Percentiles rank a stretch among this genome's conserved stretches.
These are phyloP conservation scores for Uloborus diversus DNA, from an alignment of 1,140 invertebrate genomes.

Conservation along the genomic window DNA sequence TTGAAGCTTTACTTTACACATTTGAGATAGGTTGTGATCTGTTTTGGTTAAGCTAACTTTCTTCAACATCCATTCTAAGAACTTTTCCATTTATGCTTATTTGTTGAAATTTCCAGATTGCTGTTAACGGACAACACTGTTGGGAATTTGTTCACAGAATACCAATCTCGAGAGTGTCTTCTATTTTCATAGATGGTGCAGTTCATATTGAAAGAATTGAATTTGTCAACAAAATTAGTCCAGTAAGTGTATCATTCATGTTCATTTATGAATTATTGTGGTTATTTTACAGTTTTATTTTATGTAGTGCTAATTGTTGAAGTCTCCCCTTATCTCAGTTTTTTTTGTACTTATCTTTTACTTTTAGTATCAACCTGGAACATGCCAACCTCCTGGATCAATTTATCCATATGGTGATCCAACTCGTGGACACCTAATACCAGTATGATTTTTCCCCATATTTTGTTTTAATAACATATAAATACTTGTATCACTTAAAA, in stretches of 20 bases:
- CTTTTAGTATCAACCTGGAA: not conserved
- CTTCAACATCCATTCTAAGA: no score
- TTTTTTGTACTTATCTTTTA: not conserved
- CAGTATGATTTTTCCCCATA: conserved; percentile 5
- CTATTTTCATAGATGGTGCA: conserved; percentile 77
- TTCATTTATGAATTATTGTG: not conserved
- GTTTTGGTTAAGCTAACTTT: no score
- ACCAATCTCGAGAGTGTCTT: conserved; percentile 71
- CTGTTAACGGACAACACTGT: conserved; percentile 79
- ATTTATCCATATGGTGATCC: not conserved
- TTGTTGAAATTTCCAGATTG: conserved; percentile 72
- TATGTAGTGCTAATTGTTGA: not conserved
- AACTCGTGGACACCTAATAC: not conserved
- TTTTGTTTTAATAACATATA: not conserved
- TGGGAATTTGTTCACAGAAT: conserved; percentile 78
- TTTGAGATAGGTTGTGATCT: no score
- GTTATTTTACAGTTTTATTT: not conserved
- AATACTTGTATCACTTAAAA: no score
- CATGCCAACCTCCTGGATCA: not conserved
- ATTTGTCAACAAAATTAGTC: conserved; percentile 20
- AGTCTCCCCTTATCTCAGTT: not conserved
- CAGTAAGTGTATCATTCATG: conserved; percentile 19
- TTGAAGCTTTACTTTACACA: no score
- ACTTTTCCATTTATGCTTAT: no score
- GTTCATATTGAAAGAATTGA: conserved; percentile 67